Conservation (phyloP, 2,113 vertebrate species). For the Triplophysa rosa region DNA sequence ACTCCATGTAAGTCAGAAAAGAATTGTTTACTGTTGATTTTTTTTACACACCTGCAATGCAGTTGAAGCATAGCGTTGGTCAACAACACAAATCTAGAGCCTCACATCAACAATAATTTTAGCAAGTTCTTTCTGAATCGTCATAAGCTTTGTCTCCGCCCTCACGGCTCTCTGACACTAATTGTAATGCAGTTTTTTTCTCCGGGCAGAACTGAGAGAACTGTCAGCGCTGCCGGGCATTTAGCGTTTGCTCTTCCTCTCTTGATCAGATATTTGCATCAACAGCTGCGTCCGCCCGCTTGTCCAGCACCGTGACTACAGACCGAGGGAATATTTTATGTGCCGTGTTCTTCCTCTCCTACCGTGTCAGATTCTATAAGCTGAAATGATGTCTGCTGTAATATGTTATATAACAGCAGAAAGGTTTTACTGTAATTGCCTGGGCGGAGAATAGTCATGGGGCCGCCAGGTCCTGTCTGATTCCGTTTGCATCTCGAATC, state of each 20-base stretch:
- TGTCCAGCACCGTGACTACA: not conserved
- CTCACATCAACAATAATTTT: not conserved
- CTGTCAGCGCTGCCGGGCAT: constrained; percentile 1
- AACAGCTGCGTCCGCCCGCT: not conserved
- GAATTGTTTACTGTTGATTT: too few relatives aligned
- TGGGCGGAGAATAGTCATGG: constrained; percentile 55
- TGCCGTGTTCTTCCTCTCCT: constrained; percentile 35
- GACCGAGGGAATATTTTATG: constrained; percentile 35
- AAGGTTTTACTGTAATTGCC: constrained; percentile 64
- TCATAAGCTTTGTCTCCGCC: constrained; percentile 6
- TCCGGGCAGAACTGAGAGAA: not conserved
- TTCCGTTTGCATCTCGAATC: constrained; percentile 38
- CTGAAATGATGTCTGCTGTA: constrained; percentile 55
- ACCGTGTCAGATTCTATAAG: constrained; percentile 55
- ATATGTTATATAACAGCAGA: constrained; percentile 57
- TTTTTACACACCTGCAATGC: constrained; percentile 2
- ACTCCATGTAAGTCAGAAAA: too few relatives aligned
- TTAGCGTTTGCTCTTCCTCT: not conserved
- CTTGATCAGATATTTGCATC: constrained; percentile 37
- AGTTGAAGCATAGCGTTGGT: not conserved
- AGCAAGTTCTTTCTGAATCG: constrained; percentile 2
- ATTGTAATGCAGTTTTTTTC: not conserved
- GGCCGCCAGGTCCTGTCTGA: constrained; percentile 43
- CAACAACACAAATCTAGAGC: not conserved
- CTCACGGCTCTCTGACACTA: not conserved